These are phyloP conservation scores for Andrena hattorfiana DNA, from an alignment of 2,888 invertebrate species.

Conservation along the genomic window DNA sequence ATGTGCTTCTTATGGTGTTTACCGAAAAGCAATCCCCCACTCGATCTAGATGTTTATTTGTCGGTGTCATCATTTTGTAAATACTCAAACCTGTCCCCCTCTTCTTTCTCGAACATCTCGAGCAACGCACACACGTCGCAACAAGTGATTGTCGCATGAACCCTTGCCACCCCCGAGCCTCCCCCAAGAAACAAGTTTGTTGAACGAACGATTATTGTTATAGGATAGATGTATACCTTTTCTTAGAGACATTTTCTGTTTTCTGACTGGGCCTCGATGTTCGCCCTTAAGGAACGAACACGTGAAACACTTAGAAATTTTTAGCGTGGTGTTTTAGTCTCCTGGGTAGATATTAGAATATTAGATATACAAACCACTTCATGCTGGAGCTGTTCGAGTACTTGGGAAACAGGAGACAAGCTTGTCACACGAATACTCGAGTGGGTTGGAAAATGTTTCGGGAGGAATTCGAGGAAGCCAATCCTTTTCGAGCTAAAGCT, in stretches of 20 bases:
- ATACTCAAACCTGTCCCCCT: slow-evolving; percentile 21
- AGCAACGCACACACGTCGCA: slow-evolving; percentile 26
- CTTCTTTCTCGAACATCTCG: slow-evolving; percentile 5
- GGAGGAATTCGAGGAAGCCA: too few relatives aligned
- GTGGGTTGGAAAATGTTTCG: too few relatives aligned
- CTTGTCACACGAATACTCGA: too few relatives aligned
- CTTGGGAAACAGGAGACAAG: too few relatives aligned
- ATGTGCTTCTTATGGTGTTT: slow-evolving; percentile 56
- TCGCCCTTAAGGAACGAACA: slow-evolving; percentile 15
- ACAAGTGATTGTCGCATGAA: slow-evolving; percentile 53
- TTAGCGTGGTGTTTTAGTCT: neutral
- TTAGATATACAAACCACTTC: too few relatives aligned
- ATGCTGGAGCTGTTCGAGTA: too few relatives aligned
- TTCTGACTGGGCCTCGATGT: neutral
- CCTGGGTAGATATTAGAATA: too few relatives aligned
- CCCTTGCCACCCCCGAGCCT: neutral
- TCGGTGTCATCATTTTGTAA: slow-evolving; percentile 45
- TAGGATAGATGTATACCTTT: slow-evolving; percentile 2
- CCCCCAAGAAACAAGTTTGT: neutral
- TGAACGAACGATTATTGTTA: neutral
- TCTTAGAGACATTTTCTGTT: slow-evolving; percentile 22
- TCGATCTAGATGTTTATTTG: slow-evolving; percentile 21
- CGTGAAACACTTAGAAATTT: slow-evolving; percentile 7
- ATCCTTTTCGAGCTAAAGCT: too few relatives aligned
- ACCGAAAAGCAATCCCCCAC: slow-evolving; percentile 2